Evolutionary conservation across 1,140 invertebrate species (phyloP), one percentile per base, ranked within the genome.

Genomic region (Caerostris extrusa): DNA sequence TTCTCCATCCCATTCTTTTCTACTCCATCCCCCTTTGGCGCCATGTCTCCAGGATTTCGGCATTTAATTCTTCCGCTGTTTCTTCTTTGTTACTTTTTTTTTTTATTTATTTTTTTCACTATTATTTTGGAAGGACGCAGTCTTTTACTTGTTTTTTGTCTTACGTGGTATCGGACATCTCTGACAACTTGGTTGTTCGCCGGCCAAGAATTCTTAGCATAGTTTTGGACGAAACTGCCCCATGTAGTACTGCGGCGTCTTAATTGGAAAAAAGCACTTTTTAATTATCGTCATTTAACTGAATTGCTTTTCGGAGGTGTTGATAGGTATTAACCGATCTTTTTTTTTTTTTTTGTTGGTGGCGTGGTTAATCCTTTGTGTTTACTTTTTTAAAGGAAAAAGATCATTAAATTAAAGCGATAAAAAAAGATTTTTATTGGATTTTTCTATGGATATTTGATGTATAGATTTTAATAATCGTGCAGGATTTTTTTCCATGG

Each of bases 61-160:
- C 88, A 90, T 90, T 90, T 90, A 90, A 88, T 88, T 88, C 86
- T 57, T 88, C 60, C 86, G 50, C 50, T 88, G 86, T 88, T 60
- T 60, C 83, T 77, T n/a, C 83, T 34, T 85, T 85, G 83, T 85
- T 85, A 17, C 12, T 34, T 12, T 77, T 10, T 19, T 50, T 34
- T 1, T 34, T 34, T 34, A 34, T 34, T 34, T 34, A 34, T n/a
- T n/a, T 34, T 34, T 34, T 12, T 50, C 19, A n/a, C 34, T 77
- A 77, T 77, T 77, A 77, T 77, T 77, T 77, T 77, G 50, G 71
- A 77, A 17, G 71, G 53, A 34, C 71, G 53, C 53, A 19, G 71
- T 77, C 34, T 77, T 77, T 64, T 77, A 50, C 34, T 77, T 34
- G n/a, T 34, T 50, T 77, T 77, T 77, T 19, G 50, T 34, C 53